Base-by-base conservation (phyloP, 2,888 invertebrate species). In the Hirtodrosophila duncani region DNA sequence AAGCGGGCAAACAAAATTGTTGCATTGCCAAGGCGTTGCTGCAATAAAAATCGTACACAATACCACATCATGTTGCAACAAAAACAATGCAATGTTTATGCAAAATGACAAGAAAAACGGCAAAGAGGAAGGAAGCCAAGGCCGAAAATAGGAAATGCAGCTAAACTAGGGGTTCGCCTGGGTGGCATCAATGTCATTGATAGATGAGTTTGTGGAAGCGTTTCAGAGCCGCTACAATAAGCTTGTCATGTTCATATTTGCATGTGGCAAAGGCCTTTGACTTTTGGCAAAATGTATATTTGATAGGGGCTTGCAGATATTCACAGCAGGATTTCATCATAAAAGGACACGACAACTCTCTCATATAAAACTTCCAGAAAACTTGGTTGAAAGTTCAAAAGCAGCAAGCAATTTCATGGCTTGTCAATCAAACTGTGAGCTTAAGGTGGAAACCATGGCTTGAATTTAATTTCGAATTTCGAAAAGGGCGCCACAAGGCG, bases 381-480 rank as follows among this genome's bases (percentile, higher is more conserved):
- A n/a, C n/a, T n/a, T n/a, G n/a, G 20, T 14, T 27, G 21, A 29
- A n/a, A 9, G 48, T 29, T 30, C 21, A 46, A 29, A 5, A 11
- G 7, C 8, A 34, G 18, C 26, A 21, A 20, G 48, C 57, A 79
- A 82, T 82, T 83, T 83, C 82, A 83, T 81, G 83, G 72, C 68
- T 69, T 82, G 84, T 83, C 84, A 81, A 82, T 83, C 83, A 82
- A 29, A 63, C 67, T 58, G 3, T 43, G 51, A 56, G 45, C 53
- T 37, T 24, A 33, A 50, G 46, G 60, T 51, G 44, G 55, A 26
- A 33, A 18, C 43, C 10, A 20, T 14, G 8, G 8, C 3, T 4
- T n/a, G 3, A 6, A n/a, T 4, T n/a, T 8, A 16, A 37, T 14
- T 11, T 8, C 11, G 16, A 13, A 23, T 26, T 43, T 39, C 34